A percentile compares a stretch with the other conserved stretches of the same genome.
These are phyloP conservation scores for Psettodes erumei DNA, from an alignment of 2,113 vertebrate species.

Conservation along the genomic window DNA sequence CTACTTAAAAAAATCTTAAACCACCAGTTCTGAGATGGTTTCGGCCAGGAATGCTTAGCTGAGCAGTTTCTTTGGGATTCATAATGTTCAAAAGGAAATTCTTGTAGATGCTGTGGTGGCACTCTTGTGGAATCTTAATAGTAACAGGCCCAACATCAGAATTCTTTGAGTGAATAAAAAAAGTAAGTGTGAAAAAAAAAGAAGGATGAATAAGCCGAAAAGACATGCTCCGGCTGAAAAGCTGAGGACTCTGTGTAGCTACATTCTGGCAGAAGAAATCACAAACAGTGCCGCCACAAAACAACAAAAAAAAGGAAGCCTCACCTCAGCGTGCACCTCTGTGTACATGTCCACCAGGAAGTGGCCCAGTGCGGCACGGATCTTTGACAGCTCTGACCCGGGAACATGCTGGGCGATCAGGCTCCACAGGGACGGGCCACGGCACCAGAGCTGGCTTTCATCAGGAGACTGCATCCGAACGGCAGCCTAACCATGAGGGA, in stretches of 20 bases:
- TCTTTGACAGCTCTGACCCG: conserved; percentile 80
- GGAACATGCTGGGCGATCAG: conserved; percentile 82
- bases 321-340: conserved; percentile 87
- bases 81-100: conserved; percentile 33
- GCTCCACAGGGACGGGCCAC: conserved; percentile 82
- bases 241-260: conserved; percentile 1
- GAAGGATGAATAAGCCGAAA: conserved; percentile 1
- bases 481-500: conserved; percentile 20
- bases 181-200: background rate
- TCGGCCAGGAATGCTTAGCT: conserved; percentile 35
- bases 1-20: conserved; percentile 18
- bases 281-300: background rate
- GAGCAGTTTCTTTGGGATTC: conserved; percentile 24
- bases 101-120: conserved; percentile 35
- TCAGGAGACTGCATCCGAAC: conserved; percentile 56
- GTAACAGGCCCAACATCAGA: conserved; percentile 11
- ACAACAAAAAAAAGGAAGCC: background rate
- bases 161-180: conserved; percentile 24
- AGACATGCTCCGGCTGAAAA: background rate
- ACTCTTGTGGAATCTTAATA: conserved; percentile 22
- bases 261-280: background rate
- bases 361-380: conserved; percentile 81
- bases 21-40: conserved; percentile 34
- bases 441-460: conserved; percentile 60
- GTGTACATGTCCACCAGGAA: conserved; percentile 83